Base-by-base conservation (phyloP, 2,113 vertebrate genomes). In the Verasper variegatus region DNA sequence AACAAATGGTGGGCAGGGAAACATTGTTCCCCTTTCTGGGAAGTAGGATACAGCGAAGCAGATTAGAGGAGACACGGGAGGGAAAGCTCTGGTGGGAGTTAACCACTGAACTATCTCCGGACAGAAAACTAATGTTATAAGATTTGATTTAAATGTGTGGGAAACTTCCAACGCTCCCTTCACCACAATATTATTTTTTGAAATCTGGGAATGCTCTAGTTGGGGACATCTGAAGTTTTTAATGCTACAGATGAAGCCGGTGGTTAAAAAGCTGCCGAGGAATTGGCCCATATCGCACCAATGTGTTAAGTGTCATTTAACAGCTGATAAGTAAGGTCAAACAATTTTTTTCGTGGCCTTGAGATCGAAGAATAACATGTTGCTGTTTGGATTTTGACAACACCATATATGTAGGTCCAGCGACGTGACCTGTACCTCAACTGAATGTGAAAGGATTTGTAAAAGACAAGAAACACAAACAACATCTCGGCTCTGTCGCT, bases 351-450 rank as follows among this genome's bases (percentile, higher is more conserved):
- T 37, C 47, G 15, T 2, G 15, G 47, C 1, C 52, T 9, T n/a
- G 52, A 26, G 57, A 76, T 85, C 63, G 78, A 77, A 66, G 13
- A 51, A 76, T 68, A 82, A 74, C 65, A 59, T 58, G 35, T 31
- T 40, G 4, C 0, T 78, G 73, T 68, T 77, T 55, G 57, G 23
- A 69, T 68, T 31, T 31, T 51, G 68, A 75, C 24, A 68, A n/a
- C 18, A 61, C 80, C 82, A 77, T 77, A 85, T 82, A 86, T 68
- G 80, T 68, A 74, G 35, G 60, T 75, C 14, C 54, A 52, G 69
- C 2, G 24, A 54, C 27, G 24, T 57, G 71, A 71, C 45, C 71
- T 67, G 56, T 21, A 49, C 26, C 51, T 64, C 68, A 68, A 37
- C 65, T 37, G 17, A 24, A 65, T 24, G 56, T 42, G 56, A 72